Percentiles rank a stretch among this genome's conserved stretches.
phyloP scores from a whole-genome alignment of 1,140 invertebrate genomes.

The Chionoecetes opilio region DNA sequence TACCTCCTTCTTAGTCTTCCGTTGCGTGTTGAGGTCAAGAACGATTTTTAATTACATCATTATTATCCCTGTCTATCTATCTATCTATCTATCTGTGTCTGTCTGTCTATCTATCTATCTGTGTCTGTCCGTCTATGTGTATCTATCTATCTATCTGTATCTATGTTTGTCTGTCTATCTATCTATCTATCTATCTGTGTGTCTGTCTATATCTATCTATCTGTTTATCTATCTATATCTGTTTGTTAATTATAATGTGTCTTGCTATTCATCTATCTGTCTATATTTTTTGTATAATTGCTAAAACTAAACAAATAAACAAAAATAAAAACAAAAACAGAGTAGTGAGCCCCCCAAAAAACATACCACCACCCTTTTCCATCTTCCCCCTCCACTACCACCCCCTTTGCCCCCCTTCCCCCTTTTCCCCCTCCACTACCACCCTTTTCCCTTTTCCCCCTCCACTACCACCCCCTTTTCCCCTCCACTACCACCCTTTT shows the following conservation, averaged over 20 bases:
- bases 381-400: neutral
- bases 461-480: neutral
- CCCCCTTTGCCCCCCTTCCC: neutral
- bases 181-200: neutral
- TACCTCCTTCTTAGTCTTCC: neutral
- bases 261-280: too few species aligned
- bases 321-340: neutral
- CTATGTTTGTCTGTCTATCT: too few species aligned
- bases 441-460: neutral
- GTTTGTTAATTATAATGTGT: too few species aligned
- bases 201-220: neutral
- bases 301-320: neutral
- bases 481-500: neutral
- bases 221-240: neutral
- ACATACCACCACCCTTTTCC: too few species aligned
- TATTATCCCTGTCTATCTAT: neutral
- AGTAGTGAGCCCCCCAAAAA: too few species aligned
- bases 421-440: neutral
- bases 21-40: neutral
- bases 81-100: slow-evolving; percentile 3
- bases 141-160: neutral
- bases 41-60: neutral
- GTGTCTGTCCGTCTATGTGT: too few species aligned
- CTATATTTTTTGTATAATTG: too few species aligned
- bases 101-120: neutral